Evolutionary conservation across 1,140 invertebrate genomes (phyloP), one percentile per base, ranked within the genome.

Genomic region (Drosophila nikananu): DNA sequence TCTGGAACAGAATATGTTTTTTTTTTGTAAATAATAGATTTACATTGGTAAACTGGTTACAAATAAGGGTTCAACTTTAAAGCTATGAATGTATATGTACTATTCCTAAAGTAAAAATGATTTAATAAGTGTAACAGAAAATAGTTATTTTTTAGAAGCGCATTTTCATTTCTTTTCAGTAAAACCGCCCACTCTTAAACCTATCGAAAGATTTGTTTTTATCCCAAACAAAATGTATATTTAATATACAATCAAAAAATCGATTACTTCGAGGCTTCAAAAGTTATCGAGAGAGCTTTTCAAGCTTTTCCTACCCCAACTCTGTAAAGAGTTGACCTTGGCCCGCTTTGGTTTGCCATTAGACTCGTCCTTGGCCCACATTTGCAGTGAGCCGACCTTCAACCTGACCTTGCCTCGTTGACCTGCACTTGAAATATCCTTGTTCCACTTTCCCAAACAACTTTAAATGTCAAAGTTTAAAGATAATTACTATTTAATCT

Each of bases 291-390:
- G n/a, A 48, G 71, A 74, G 71, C 55, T 58, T 73, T 30, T 6
- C 25, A 73, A 73, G 70, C 67, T 72, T 73, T 61, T 23, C n/a
- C n/a, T 66, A 21, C 66, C 32, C 30, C 8, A 48, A 27, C 32
- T 30, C 54, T 41, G 19, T 23, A 37, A 17, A 41, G 51, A 75
- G 48, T 55, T 75, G 75, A 78, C 75, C 75, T 78, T 78, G 75
- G 65, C 75, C 75, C 48, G 65, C 35, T 77, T 76, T 51, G n/a
- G 5, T 41, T 13, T 27, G 4, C 39, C 10, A 32, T 66, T 75
- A 32, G 46, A n/a, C 54, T 55, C 62, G 62, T 73, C 81, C 81
- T 84, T 84, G 83, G 73, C 83, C 75, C 70, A 86, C 48, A 75
- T 80, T 35, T 37, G 13, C 17, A 23, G 13, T 37, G 41, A 54